Conservation (phyloP, 2,113 vertebrate species). For the Xenus cinereus region DNA sequence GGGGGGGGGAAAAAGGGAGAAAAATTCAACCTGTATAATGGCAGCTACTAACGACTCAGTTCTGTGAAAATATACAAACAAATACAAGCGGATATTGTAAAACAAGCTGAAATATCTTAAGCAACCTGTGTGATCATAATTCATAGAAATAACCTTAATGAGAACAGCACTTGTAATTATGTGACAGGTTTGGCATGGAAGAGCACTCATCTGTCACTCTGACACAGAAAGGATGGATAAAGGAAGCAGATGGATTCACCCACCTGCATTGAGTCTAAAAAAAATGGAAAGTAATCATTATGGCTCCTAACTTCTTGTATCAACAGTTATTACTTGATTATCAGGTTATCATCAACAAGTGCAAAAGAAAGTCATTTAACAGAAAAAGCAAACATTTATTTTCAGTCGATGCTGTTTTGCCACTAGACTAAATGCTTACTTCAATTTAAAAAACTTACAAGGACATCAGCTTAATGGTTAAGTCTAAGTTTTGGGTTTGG, state of each 20-base stretch:
- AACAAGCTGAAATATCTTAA: background rate
- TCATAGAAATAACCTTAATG: background rate
- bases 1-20: background rate
- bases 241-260: background rate
- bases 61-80: background rate
- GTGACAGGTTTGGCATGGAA: background rate
- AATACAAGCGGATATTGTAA: background rate
- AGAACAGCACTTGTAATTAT: background rate
- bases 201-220: background rate
- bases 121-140: background rate
- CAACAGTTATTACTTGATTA: background rate
- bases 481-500: background rate
- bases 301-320: background rate
- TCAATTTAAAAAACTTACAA: background rate
- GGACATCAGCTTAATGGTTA: background rate
- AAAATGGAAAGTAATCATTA: background rate
- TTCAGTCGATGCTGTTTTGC: background rate
- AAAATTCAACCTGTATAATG: background rate
- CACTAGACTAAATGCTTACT: background rate
- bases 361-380: background rate
- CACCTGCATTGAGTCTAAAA: background rate
- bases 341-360: background rate
- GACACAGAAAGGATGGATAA: background rate
- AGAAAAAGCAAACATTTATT: background rate
- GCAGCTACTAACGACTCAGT: background rate